Conservation (phyloP, 2,113 vertebrate species). For the human region GRCh38 chr1:106800001-106800500, state of each 20-base stretch:
- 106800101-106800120: background rate
- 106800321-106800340: background rate
- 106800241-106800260: background rate
- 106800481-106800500: background rate
- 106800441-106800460: background rate
- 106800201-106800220: background rate
- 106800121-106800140: constrained; percentile 8
- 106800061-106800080: background rate
- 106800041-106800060: constrained; percentile 20
- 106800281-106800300: background rate
- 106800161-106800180: background rate
- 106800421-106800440: background rate
- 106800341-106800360: background rate
- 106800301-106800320: background rate
- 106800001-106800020: constrained; percentile 67
- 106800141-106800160: background rate
- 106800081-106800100: background rate
- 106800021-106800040: constrained; percentile 43
- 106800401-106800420: accelerated
- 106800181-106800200: background rate
- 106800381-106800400: background rate
- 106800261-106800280: background rate
- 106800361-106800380: background rate
- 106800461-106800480: background rate
- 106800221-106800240: background rate